Evolutionary conservation across 2,888 invertebrate genomes (phyloP).

Genomic region (Lysandra coridon): DNA sequence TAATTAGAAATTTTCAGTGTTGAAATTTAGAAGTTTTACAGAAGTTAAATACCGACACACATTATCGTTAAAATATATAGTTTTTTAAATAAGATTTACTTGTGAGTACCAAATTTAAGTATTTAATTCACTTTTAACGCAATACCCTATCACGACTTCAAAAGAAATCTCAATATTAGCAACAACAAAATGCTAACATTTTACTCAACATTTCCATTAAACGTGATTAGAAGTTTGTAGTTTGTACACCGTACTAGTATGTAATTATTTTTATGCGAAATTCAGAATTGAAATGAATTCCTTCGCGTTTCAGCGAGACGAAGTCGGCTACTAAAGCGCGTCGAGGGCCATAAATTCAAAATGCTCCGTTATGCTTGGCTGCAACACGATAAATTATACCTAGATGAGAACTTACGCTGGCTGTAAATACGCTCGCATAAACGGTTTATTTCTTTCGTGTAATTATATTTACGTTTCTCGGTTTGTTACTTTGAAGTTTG

Average conservation of each 20-base stretch:
- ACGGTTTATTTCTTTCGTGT: constrained; percentile 28
- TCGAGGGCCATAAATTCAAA: constrained; percentile 40
- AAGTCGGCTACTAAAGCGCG: constrained; percentile 40
- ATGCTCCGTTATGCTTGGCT: constrained; percentile 33
- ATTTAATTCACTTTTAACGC: no score
- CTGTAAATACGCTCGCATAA: constrained; percentile 25
- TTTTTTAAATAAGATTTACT: no score
- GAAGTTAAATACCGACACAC: no score
- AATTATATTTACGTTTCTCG: constrained; percentile 23
- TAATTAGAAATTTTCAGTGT: background rate
- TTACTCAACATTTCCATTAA: background rate
- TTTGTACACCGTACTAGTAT: constrained; percentile 34
- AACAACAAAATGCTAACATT: no score
- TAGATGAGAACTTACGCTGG: constrained; percentile 29
- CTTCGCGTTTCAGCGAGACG: constrained; percentile 39
- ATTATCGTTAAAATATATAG: no score
- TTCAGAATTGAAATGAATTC: constrained; percentile 42
- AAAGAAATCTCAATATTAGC: no score
- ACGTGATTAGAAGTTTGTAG: background rate
- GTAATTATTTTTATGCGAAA: constrained; percentile 40
- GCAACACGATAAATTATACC: constrained; percentile 29
- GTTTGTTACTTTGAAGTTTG: background rate
- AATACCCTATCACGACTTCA: no score
- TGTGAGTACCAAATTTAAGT: no score
- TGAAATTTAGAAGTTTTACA: background rate